These are phyloP conservation scores for Halichoerus grypus DNA, from an alignment of 2,113 vertebrate genomes.

Conservation along the genomic window DNA sequence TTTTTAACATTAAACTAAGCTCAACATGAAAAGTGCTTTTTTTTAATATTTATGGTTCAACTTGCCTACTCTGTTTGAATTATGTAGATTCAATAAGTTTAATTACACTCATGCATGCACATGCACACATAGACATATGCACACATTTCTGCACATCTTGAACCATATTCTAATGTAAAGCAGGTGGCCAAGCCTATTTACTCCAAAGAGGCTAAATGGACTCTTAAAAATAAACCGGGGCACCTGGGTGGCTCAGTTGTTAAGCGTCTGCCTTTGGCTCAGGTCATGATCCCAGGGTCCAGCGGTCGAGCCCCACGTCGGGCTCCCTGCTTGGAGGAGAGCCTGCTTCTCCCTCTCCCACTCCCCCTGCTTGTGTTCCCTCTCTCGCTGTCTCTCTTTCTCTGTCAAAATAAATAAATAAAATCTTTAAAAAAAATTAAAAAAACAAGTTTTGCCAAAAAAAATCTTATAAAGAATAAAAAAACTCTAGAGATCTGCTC, in stretches of 20 bases:
- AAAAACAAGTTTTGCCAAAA: neutral
- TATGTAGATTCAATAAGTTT: neutral
- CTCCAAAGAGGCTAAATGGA: neutral
- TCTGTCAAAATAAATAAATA: too few species aligned
- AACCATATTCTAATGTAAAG: neutral
- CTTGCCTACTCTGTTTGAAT: neutral
- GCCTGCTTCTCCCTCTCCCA: too few species aligned
- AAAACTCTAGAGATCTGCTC: neutral
- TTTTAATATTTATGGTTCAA: constrained; percentile 14
- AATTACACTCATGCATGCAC: neutral
- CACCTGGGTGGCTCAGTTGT: too few species aligned
- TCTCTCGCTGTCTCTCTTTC: too few species aligned
- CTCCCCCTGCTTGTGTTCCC: too few species aligned
- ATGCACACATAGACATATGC: neutral
- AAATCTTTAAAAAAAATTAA: too few species aligned
- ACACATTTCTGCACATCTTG: neutral
- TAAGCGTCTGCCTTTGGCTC: too few species aligned
- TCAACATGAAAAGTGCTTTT: neutral
- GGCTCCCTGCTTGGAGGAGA: too few species aligned
- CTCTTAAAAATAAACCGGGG: neutral
- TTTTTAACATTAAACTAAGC: neutral
- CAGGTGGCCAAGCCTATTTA: neutral
- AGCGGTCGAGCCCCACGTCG: too few species aligned
- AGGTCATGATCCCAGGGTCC: too few species aligned
- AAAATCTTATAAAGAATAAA: neutral